Conservation (phyloP, 2,113 vertebrate genomes). For the Pithys albifrons region DNA sequence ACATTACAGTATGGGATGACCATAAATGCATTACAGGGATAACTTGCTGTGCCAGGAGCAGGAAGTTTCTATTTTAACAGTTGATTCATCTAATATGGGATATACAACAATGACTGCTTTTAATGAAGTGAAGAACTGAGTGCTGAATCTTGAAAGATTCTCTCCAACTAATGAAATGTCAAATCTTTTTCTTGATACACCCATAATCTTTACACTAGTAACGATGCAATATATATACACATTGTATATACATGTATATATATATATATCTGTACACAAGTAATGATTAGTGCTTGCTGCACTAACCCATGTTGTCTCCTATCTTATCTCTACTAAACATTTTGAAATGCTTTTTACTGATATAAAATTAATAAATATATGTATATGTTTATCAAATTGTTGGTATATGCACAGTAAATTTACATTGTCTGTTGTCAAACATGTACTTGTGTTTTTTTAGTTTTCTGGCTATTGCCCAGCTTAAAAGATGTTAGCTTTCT, state of each 20-base stretch:
- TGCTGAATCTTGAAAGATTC: neutral
- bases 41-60: neutral
- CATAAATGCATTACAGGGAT: neutral
- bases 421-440: neutral
- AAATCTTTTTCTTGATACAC: neutral
- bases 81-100: neutral
- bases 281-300: neutral
- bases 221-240: neutral
- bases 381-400: neutral
- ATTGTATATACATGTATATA: no score
- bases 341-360: neutral
- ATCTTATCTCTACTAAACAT: neutral
- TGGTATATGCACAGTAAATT: neutral
- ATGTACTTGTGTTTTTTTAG: neutral
- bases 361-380: neutral
- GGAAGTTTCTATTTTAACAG: neutral
- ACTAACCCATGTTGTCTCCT: neutral
- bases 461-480: neutral
- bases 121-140: neutral
- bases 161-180: neutral
- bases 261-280: fast-evolving
- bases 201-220: neutral
- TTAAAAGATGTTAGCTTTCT: neutral
- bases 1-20: neutral
- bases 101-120: neutral